A percentile compares a stretch with the other conserved stretches of the same genome.
These are phyloP conservation scores for Grapholita molesta DNA, from an alignment of 1,140 invertebrate species.

Conservation along the genomic window DNA sequence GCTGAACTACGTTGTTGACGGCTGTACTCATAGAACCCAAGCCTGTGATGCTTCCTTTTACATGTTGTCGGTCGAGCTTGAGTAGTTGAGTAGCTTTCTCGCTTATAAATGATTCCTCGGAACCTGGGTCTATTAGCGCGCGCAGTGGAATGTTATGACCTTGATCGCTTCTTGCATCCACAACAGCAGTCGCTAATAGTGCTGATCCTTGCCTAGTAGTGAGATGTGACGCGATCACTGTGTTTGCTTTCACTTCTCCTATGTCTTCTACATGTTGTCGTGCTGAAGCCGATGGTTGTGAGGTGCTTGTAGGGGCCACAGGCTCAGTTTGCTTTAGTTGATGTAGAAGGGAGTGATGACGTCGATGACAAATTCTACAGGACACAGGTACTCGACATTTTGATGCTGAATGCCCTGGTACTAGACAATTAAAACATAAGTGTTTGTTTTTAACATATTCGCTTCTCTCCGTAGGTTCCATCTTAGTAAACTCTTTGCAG, in stretches of 20 bases:
- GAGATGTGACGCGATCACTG: not conserved
- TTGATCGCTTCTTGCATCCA: slow-evolving; percentile 17
- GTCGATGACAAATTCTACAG: slow-evolving; percentile 24
- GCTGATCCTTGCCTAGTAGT: slow-evolving; percentile 6
- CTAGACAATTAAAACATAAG: slow-evolving; percentile 36
- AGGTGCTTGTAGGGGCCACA: slow-evolving; percentile 15
- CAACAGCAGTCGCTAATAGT: slow-evolving; percentile 31
- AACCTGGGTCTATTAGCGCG: slow-evolving; percentile 33
- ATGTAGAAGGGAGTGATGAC: slow-evolving; percentile 32
- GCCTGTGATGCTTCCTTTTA: slow-evolving; percentile 20
- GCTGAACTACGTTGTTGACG: slow-evolving; percentile 18
- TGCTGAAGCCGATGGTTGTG: not conserved
- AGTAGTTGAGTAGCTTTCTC: slow-evolving; percentile 29
- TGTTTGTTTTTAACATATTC: slow-evolving; percentile 31
- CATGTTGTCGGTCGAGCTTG: slow-evolving; percentile 21
- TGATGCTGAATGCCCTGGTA: slow-evolving; percentile 23
- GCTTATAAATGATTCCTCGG: slow-evolving; percentile 31
- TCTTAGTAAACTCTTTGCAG: slow-evolving; percentile 29
- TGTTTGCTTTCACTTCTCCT: not conserved
- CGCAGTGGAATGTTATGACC: slow-evolving; percentile 20
- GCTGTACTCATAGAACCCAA: not conserved
- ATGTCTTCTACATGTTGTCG: slow-evolving; percentile 6
- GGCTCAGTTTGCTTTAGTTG: slow-evolving; percentile 8
- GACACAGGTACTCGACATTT: slow-evolving; percentile 22
- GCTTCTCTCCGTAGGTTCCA: slow-evolving; percentile 18